Evolutionary conservation across 2,113 vertebrate species (phyloP), one percentile per base, ranked within the genome.

Genomic region (Osmerus mordax): DNA sequence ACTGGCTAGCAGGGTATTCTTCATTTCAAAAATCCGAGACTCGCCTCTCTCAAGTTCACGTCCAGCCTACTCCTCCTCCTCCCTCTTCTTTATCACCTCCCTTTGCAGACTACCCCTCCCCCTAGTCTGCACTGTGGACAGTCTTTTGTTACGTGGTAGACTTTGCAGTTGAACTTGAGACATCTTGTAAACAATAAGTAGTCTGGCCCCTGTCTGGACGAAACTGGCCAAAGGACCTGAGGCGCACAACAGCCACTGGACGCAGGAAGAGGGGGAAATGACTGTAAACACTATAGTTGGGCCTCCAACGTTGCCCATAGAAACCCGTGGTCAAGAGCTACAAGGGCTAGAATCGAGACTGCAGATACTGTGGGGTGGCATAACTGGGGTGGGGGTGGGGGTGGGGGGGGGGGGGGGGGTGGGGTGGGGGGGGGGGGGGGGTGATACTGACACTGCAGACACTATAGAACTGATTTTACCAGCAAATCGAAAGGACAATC

Each of bases 141-240:
- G 78, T 69, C 81, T 78, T 87, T 86, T 86, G 86, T 84, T 80
- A 75, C 64, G 36, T 59, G 74, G 84, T 79, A 84, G 89, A 90
- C 88, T 87, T 89, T 91, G 91, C 88, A 90, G 90, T 90, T 93
- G 92, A 93, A 93, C 91, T 93, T 93, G 91, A 93, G 90, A 91
- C 90, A 91, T 88, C 90, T 92, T 89, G 90, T 93, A 92, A 93
- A 93, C 77, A 82, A 72, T 79, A 79, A 88, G 87, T 84, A 83
- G 91, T 93, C 92, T 92, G 90, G 90, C 78, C 89, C 73, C 78
- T 89, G 90, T 93, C 91, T 92, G 84, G 88, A 81, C 69, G 72
- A 84, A 80, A 82, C 77, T 78, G 79, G 81, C 81, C 84, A 79
- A 74, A 62, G 41, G 74, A 61, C 59, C 60, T 15, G 77, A 73